A percentile compares a stretch with the other conserved stretches of the same genome.
phyloP scores from a whole-genome alignment of 23 tunicate genomes.

The Oikopleura vanhoeffeni region DNA sequence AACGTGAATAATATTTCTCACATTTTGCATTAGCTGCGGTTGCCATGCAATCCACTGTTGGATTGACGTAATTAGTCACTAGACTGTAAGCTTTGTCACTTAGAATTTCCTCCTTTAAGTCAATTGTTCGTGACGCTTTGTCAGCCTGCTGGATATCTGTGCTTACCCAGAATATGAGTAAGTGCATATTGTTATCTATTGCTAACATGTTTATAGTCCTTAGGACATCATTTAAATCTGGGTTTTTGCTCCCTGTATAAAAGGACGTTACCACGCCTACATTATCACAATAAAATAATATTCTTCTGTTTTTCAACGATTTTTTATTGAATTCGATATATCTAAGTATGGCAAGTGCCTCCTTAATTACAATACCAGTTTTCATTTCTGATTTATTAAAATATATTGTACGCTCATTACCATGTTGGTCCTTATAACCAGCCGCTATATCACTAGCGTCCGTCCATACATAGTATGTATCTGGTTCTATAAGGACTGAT shows the following conservation, averaged over 20 bases:
- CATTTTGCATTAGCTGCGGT: background rate
- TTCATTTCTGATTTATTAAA: too few species aligned
- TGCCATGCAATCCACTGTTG: background rate
- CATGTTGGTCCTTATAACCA: too few species aligned
- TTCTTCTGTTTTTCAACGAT: background rate
- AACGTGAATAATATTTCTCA: background rate
- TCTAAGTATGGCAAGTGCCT: background rate
- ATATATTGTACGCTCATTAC: too few species aligned
- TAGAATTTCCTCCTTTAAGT: background rate
- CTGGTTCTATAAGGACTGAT: too few species aligned
- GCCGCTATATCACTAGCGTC: too few species aligned
- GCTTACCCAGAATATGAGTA: background rate
- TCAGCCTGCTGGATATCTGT: background rate
- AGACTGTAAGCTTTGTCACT: background rate
- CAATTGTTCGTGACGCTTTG: background rate
- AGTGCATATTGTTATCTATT: background rate
- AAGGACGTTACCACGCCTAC: background rate
- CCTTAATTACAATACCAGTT: background rate
- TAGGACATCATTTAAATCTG: background rate
- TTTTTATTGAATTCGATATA: background rate
- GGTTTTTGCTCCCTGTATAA: background rate
- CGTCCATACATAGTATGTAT: too few species aligned
- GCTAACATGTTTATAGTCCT: background rate
- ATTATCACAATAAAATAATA: background rate
- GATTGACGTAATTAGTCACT: background rate